A percentile compares a stretch with the other conserved stretches of the same genome.
These are phyloP conservation scores for Drosophila sturtevanti DNA, from an alignment of 1,140 invertebrate genomes.

Conservation along the genomic window DNA sequence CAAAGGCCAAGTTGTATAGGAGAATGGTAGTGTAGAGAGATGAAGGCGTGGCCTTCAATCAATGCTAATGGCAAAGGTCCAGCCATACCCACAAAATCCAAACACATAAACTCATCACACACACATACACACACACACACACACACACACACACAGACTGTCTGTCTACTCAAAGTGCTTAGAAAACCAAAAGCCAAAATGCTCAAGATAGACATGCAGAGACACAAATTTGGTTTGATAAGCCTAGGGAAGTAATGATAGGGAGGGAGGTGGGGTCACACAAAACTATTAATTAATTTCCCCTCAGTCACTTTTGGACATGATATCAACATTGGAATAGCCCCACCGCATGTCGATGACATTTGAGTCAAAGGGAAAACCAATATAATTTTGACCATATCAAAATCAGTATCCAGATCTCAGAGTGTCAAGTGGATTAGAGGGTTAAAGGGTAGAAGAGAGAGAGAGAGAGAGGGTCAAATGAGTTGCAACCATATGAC, in stretches of 20 bases:
- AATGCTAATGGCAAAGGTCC: slow-evolving; percentile 71
- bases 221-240: neutral
- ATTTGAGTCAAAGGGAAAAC: slow-evolving; percentile 68
- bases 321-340: slow-evolving; percentile 39
- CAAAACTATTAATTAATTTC: slow-evolving; percentile 77
- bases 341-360: slow-evolving; percentile 64
- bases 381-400: slow-evolving; percentile 42
- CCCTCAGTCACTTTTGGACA: slow-evolving; percentile 62
- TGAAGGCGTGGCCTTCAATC: slow-evolving; percentile 50
- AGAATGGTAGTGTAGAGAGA: neutral
- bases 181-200: slow-evolving; percentile 71
- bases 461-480: slow-evolving; percentile 1
- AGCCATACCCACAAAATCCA: slow-evolving; percentile 13
- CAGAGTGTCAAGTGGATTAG: slow-evolving; percentile 9
- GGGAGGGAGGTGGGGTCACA: slow-evolving; percentile 9
- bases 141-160: neutral
- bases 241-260: neutral
- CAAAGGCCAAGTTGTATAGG: slow-evolving; percentile 41
- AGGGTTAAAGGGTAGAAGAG: too few relatives aligned
- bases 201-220: slow-evolving; percentile 36
- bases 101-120: neutral
- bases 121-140: neutral
- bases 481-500: slow-evolving; percentile 5
- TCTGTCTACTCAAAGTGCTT: slow-evolving; percentile 61
- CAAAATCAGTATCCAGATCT: neutral